Evolutionary conservation across 2,888 invertebrate species (phyloP), one percentile per base, ranked within the genome.

Genomic region (Sylvicola cinctus): DNA sequence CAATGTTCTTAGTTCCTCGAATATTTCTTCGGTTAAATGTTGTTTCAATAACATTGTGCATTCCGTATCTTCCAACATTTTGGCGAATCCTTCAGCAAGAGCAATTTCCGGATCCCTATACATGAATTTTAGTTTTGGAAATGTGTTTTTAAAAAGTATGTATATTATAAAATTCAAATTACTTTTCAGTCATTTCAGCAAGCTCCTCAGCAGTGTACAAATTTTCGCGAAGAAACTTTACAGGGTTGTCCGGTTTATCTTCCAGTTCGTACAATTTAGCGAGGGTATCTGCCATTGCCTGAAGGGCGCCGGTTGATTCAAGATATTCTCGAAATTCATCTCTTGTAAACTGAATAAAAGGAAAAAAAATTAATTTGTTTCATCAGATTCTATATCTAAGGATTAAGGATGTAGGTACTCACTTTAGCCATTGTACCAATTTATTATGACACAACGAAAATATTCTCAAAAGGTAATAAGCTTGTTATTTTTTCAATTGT

Each of bases 11-110:
- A 65, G 55, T 34, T 56, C 52, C 43, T 67, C 64, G 38, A 66
- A 55, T n/a, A 68, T 46, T 16, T 63, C 63, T 37, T 58, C 57
- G 16, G 63, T 64, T 30, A 70, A 54, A 50, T 69, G 61, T 52
- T 71, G 70, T 52, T 72, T 73, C 45, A 76, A 48, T 42, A 75
- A 52, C 4, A 71, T 72, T 28, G 60, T 49, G 48, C 66, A 63
- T 43, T 65, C 61, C 32, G 58, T 57, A 32, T 54, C 56, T 35
- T 57, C 63, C 39, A 61, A 51, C 30, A 68, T 54, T 29, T 59
- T 57, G 39, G 54, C 52, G 47, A 63, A 68, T 34, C 61, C 62
- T 26, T 55, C 55, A 40, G 66, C 61, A 27, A 69, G 52, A 39
- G 63, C 55, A 50, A 47, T 46, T n/a, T 48, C 46, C 39, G 52